A percentile compares a stretch with the other conserved stretches of the same genome.
phyloP scores from a whole-genome alignment of 1,140 invertebrate genomes.

The Nasonia giraulti region DNA sequence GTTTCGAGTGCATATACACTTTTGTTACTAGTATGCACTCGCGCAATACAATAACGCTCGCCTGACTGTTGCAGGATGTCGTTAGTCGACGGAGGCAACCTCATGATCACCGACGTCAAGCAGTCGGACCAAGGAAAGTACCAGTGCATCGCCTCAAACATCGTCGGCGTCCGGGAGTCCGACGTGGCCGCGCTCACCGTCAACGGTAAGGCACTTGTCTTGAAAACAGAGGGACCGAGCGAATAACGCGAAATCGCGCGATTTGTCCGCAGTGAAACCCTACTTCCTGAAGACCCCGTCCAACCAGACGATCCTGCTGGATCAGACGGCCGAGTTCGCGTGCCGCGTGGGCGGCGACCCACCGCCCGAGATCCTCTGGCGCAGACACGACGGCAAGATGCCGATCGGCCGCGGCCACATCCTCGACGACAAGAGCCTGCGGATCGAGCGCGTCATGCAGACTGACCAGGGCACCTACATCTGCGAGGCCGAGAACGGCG shows the following conservation, averaged over 20 bases:
- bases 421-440: slow-evolving; percentile 84
- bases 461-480: slow-evolving; percentile 89
- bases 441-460: slow-evolving; percentile 83
- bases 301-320: slow-evolving; percentile 87
- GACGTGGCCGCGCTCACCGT: slow-evolving; percentile 85
- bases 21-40: too few relatives aligned
- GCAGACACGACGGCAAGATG: slow-evolving; percentile 89
- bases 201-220: slow-evolving; percentile 76
- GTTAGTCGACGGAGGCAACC: slow-evolving; percentile 86
- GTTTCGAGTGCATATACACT: background rate
- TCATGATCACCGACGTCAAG: slow-evolving; percentile 88
- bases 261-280: slow-evolving; percentile 85
- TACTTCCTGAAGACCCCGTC: slow-evolving; percentile 89
- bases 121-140: slow-evolving; percentile 90
- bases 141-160: slow-evolving; percentile 89
- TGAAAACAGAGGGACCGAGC: too few relatives aligned
- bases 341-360: slow-evolving; percentile 94
- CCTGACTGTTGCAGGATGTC: slow-evolving; percentile 78
- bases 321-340: slow-evolving; percentile 88
- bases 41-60: too few relatives aligned
- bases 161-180: slow-evolving; percentile 88
- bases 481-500: slow-evolving; percentile 86
- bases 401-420: slow-evolving; percentile 84
- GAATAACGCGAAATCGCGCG: too few relatives aligned
- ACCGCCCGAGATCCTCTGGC: slow-evolving; percentile 91